Evolutionary conservation across 2,888 invertebrate species (phyloP).

Genomic region (Halictus quadricinctus): DNA sequence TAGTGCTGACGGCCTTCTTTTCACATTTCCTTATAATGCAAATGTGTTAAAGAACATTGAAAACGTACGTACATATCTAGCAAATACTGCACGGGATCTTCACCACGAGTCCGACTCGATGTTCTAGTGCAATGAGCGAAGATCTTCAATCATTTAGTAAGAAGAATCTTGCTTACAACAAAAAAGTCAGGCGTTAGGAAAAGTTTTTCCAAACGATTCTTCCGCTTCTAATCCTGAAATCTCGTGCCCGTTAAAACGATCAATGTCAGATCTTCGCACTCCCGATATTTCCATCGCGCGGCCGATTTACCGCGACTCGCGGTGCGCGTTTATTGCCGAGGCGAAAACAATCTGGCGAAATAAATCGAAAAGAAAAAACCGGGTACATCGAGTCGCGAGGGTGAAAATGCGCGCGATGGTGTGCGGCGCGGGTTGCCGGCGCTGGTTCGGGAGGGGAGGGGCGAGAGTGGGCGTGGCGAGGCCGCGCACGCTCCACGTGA

Average conservation of each 20-base stretch:
- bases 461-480: slow-evolving; percentile 73
- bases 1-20: too few relatives aligned
- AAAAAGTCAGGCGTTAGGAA: too few relatives aligned
- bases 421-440: slow-evolving; percentile 17
- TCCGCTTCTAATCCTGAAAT: too few relatives aligned
- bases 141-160: too few relatives aligned
- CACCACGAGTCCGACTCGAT: too few relatives aligned
- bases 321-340: background rate
- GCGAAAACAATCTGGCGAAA: background rate
- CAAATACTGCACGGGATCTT: too few relatives aligned
- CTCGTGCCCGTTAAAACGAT: background rate
- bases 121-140: too few relatives aligned
- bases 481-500: slow-evolving; percentile 78
- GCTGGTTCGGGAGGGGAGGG: slow-evolving; percentile 35
- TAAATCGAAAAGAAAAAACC: background rate
- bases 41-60: too few relatives aligned
- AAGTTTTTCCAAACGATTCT: too few relatives aligned
- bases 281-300: background rate
- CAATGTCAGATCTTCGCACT: background rate
- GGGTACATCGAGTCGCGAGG: slow-evolving; percentile 8
- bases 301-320: background rate
- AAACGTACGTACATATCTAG: too few relatives aligned
- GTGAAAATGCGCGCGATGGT: slow-evolving; percentile 44
- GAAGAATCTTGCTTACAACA: too few relatives aligned
- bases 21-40: too few relatives aligned